Evolutionary conservation across 2,113 vertebrate genomes (phyloP), one percentile per base, ranked within the genome.

Genomic region (Lepisosteus oculatus): DNA sequence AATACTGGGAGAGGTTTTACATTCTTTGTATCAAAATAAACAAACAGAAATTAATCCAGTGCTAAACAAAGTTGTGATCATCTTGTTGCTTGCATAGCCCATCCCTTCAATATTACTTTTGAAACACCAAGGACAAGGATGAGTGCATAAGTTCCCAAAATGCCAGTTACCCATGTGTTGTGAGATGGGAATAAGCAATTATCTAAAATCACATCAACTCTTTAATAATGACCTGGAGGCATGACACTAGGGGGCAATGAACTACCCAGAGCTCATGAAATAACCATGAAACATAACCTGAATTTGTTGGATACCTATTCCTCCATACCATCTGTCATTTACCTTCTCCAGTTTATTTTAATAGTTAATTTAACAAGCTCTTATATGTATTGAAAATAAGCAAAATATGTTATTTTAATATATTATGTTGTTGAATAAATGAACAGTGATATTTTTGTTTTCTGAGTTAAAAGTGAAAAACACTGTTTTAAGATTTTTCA

Each of bases 161-260:
- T 80, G 78, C 74, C 73, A 79, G 69, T 85, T 79, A 78, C 76
- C 78, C 76, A 61, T 80, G 81, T 82, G 78, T 80, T 82, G 73
- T 68, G 74, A 72, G 74, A 69, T 74, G 74, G 77, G 76, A 80
- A 83, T 77, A 74, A 74, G 76, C 78, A 83, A 85, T 81, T 76
- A 81, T 74, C 68, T 64, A 69, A 84, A 86, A 83, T 80, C 62
- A 76, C 84, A 70, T 76, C 74, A 74, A 73, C 76, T 78, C 72
- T 73, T 69, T 77, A 68, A 75, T 81, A 83, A 87, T 82, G 77
- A 81, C 76, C 72, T 57, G 69, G 61, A 65, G 70, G 70, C 70
- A 64, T 43, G 8, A 54, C 44, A 64, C 44, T 29, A n/a, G 51
- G 62, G 70, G 47, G 61, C 15, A 11, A 45, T 44, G 13, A 11